Conservation (phyloP, 2,888 invertebrate genomes). For the Euzophera pinguis region DNA sequence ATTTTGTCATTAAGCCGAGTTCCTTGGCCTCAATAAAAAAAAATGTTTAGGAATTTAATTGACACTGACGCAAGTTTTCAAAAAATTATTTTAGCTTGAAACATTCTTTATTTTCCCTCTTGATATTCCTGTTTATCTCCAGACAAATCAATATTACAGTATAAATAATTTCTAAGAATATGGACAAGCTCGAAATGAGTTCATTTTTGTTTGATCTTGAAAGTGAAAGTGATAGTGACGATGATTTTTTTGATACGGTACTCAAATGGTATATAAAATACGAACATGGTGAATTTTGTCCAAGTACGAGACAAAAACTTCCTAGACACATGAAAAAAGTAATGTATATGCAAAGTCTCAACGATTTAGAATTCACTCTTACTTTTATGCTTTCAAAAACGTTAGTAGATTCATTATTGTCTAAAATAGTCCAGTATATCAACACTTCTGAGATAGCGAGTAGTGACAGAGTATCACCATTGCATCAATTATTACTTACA, state of each 20-base stretch:
- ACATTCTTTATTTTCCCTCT: too few relatives aligned
- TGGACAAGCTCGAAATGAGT: not conserved
- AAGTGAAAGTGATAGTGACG: constrained; percentile 7
- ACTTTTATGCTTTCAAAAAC: constrained; percentile 2
- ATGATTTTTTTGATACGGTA: constrained; percentile 26
- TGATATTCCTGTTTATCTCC: too few relatives aligned
- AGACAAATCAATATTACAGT: too few relatives aligned
- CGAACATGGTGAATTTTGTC: not conserved
- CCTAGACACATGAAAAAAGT: not conserved
- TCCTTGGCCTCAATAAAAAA: too few relatives aligned
- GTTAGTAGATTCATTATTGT: not conserved
- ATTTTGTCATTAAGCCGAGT: too few relatives aligned
- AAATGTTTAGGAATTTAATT: too few relatives aligned
- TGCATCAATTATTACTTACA: not conserved
- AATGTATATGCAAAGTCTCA: not conserved
- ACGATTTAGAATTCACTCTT: not conserved
- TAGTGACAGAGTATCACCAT: not conserved
- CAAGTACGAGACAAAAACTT: not conserved
- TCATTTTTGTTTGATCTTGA: not conserved
- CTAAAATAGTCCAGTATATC: not conserved
- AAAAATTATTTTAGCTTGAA: too few relatives aligned
- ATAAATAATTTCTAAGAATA: too few relatives aligned
- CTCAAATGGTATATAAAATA: constrained; percentile 8
- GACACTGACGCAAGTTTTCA: too few relatives aligned
- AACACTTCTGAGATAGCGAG: not conserved